Evolutionary conservation across 1,140 invertebrate genomes (phyloP).

Genomic region (Procambarus virginalis): DNA sequence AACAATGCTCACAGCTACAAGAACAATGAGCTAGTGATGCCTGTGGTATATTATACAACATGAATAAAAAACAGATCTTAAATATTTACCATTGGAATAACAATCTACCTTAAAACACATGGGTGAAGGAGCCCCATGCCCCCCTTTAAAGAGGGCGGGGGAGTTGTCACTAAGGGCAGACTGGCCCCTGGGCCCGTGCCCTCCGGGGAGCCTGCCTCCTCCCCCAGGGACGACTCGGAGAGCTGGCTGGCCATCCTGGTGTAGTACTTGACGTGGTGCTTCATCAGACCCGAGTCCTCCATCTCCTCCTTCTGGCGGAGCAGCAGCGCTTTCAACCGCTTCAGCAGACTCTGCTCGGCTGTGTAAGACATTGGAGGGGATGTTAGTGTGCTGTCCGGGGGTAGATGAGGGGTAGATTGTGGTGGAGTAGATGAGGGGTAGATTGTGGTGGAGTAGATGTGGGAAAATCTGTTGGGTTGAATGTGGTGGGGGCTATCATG

Average conservation of each 20-base stretch:
- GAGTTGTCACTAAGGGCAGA: not conserved
- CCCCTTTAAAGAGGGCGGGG: not conserved
- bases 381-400: too few relatives aligned
- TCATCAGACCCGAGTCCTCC: conserved; percentile 72
- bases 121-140: too few relatives aligned
- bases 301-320: conserved; percentile 7
- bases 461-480: too few relatives aligned
- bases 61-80: too few relatives aligned
- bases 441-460: not conserved
- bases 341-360: conserved; percentile 54
- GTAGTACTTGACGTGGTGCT: conserved; percentile 73
- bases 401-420: too few relatives aligned
- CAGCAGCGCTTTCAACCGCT: conserved; percentile 50
- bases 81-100: too few relatives aligned
- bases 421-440: not conserved
- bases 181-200: not conserved
- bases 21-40: too few relatives aligned
- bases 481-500: too few relatives aligned
- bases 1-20: too few relatives aligned
- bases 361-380: not conserved
- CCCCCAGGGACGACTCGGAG: conserved; percentile 63
- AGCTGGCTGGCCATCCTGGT: conserved; percentile 71
- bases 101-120: too few relatives aligned
- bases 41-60: too few relatives aligned
- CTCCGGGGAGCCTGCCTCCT: not conserved